Evolutionary conservation across 2,888 invertebrate genomes (phyloP), one percentile per base, ranked within the genome.

Genomic region (Strigamia crassipes): DNA sequence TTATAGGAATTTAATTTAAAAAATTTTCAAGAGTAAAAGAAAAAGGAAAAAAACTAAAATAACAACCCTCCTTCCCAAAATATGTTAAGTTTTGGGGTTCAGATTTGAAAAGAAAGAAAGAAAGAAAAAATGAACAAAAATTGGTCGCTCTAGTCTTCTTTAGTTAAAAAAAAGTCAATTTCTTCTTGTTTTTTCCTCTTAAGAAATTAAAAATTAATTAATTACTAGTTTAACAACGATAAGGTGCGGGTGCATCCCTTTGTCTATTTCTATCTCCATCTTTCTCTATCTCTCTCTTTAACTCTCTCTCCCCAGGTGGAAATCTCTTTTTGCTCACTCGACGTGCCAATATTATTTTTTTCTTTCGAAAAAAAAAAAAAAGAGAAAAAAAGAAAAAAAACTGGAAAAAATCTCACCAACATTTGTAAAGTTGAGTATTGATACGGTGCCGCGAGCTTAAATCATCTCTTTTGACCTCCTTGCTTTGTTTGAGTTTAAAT

Each of bases 301-400:
- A 12, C 46, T 80, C 31, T 80, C 31, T 79, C 42, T 42, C 46
- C 51, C 42, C 46, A 80, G 80, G 42, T 80, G 41, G 41, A 80
- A 80, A 80, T 73, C 73, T 73, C 73, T 73, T 73, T 73, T 73
- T 73, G 73, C 73, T 73, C 73, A 73, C 73, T 73, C 73, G 73
- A 73, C 73, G 73, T 73, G 73, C 73, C 73, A 73, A 73, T 73
- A 73, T 73, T 73, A 73, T 73, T 73, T 73, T 73, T 73, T 73
- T 27, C 27, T 31, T 66, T 66, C 2, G 66, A 27, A 66, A 66
- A 66, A 66, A 66, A 27, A 27, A 3, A 27, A 27, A 27, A 27
- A 27, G 3, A 66, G 8, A 66, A 73, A 73, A 73, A 27, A 12
- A 31, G n/a, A 66, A 27, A 27, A 3, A 27, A 27, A 27, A 27